Evolutionary conservation across 2,888 invertebrate species (phyloP), one percentile per base, ranked within the genome.

Genomic region (Acrobasis consociella): DNA sequence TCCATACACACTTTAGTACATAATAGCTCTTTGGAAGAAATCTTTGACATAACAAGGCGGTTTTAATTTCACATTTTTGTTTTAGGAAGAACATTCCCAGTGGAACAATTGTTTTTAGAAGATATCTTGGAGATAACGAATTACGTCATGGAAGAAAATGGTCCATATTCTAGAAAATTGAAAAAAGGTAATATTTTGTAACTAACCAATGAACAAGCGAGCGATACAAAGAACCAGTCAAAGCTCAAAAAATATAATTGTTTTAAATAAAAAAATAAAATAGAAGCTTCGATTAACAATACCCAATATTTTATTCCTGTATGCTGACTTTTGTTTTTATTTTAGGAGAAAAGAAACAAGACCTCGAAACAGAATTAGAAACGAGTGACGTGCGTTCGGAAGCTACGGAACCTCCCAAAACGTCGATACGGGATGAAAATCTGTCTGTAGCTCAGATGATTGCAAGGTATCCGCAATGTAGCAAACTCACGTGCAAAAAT

Each of bases 21-120:
- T 22, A 22, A 22, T 22, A 22, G 22, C 22, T 22, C 22, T 22
- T 22, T 22, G 22, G 2, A 22, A 22, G 22, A 22, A 22, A 22
- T 22, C 22, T 1, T 22, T 1, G 22, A 22, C 22, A 2, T 22
- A 22, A 2, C 3, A 2, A 3, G 22, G 7, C 0, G 31, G 31
- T 31, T 31, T 31, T 31, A 22, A 31, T 31, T 31, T 31, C 5
- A 7, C 5, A 39, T 16, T 58, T 51, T 22, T 17, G 2, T 86
- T 85, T 71, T 67, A 93, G 93, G 96, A 13, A 91, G 96, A 77
- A 97, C 97, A 0, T 97, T 95, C 80, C 97, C 97, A 0, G 97
- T 98, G 0, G 94, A 96, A 71, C 96, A 97, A 79, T 88, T 95
- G 49, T 97, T 96, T 78, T 88, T 98, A 52, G 97, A 98, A 86